Evolutionary conservation across 1,140 invertebrate species (phyloP), one percentile per base, ranked within the genome.

Genomic region (Drosophila athabasca): DNA sequence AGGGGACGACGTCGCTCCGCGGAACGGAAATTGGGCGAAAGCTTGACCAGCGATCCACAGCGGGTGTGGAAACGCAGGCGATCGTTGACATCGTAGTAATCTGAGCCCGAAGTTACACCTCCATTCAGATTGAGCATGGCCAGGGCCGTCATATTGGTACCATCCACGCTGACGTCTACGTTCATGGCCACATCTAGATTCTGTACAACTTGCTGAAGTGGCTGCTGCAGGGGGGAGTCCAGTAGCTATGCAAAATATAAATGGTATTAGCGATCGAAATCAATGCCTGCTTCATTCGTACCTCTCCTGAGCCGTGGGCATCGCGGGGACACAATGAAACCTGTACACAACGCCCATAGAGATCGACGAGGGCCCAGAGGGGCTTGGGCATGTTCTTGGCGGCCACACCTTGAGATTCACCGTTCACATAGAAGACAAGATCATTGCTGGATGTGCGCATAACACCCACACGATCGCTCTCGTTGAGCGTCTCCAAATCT

Each of bases 331-430:
- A 94, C 67, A 95, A 93, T 9, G 95, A 95, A 8, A 98, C 95
- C 93, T 98, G 97, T 6, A 97, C 95, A 93, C 97, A 98, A 92
- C 98, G 97, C 2, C 97, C 97, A 92, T 98, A 98, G 88, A 99
- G 93, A 92, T 98, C 97, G 24, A 98, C 94, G 11, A 99, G 95
- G 7, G 96, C 97, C 94, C 95, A 98, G 13, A 98, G 93, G 44
- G 93, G 92, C 13, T 93, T 80, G 22, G 97, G 97, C 70, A 98
- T 93, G 79, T 95, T 95, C 71, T 93, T 94, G 0, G 95, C 96
- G 1, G 97, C 97, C 49, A 97, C 93, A 9, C 97, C 97, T 92
- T 98, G 96, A 24, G 96, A 96, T 61, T 95, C 93, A 6, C 97
- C 97, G 92, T 98, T 98, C 0, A 98, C 94, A 92, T 95, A 98